phyloP scores from a whole-genome alignment of 2,113 vertebrate genomes.

The Macrotus californicus region DNA sequence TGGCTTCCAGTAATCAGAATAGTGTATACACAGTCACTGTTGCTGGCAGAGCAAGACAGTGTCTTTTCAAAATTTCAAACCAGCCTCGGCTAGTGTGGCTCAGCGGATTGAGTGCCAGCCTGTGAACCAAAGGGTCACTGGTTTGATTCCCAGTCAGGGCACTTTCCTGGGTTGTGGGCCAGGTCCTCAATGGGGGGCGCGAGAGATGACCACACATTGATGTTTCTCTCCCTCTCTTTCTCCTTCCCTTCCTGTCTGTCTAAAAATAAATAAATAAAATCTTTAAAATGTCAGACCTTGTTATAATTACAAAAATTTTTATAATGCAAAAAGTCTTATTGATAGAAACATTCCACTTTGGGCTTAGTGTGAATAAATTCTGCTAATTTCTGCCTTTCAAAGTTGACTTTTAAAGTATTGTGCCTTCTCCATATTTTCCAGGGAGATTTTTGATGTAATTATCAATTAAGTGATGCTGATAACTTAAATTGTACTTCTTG shows the following conservation, averaged over 20 bases:
- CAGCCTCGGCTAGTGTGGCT: no score
- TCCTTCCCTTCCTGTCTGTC: no score
- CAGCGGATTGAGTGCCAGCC: no score
- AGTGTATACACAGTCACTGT: not conserved
- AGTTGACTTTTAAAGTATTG: not conserved
- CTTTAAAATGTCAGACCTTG: not conserved
- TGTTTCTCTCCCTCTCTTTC: no score
- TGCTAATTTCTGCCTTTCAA: not conserved
- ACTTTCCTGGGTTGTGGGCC: no score
- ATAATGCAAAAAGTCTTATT: not conserved
- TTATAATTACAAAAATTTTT: not conserved
- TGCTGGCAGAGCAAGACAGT: not conserved
- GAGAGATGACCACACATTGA: no score
- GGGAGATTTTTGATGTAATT: not conserved
- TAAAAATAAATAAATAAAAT: no score
- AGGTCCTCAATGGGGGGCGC: no score
- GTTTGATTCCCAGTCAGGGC: no score
- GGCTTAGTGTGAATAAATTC: not conserved
- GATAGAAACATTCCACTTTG: not conserved
- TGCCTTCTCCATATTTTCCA: not conserved
- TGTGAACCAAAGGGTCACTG: no score
- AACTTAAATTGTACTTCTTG: not conserved
- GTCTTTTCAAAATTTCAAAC: not conserved
- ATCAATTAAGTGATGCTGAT: not conserved
- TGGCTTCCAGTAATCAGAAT: not conserved